phyloP scores from a whole-genome alignment of 2,797 vertebrate species.

The Coregonus ussuriensis region DNA sequence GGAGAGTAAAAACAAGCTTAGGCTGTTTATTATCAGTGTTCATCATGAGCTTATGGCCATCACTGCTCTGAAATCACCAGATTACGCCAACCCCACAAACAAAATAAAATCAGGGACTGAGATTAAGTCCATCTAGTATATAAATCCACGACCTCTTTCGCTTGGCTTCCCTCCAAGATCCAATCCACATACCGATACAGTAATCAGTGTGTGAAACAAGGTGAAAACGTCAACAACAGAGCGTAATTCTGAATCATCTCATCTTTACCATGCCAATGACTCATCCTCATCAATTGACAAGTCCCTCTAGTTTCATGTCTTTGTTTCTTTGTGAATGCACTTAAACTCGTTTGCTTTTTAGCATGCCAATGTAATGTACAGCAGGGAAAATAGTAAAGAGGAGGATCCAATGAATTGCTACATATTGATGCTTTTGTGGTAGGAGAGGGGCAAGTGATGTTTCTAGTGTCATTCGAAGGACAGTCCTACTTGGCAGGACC shows the following conservation, averaged over 20 bases:
- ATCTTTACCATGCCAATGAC: slow-evolving; percentile 26
- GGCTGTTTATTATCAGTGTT: slow-evolving; percentile 22
- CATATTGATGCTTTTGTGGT: slow-evolving; percentile 23
- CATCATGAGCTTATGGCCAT: slow-evolving; percentile 9
- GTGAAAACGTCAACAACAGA: slow-evolving; percentile 22
- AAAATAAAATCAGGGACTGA: slow-evolving; percentile 1
- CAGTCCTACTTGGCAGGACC: slow-evolving; percentile 8
- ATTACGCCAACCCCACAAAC: slow-evolving; percentile 16
- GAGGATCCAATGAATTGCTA: not conserved
- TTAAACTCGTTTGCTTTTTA: not conserved
- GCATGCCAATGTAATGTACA: not conserved
- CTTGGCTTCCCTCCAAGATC: slow-evolving; percentile 30
- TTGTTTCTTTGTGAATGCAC: not conserved
- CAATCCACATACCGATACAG: slow-evolving; percentile 24
- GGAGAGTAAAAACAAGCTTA: slow-evolving; percentile 2
- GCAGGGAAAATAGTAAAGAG: not conserved
- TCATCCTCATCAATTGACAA: slow-evolving; percentile 22
- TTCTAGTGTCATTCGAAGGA: slow-evolving; percentile 27
- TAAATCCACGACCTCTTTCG: slow-evolving; percentile 19
- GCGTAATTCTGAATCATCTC: slow-evolving; percentile 23
- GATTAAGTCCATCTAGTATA: slow-evolving; percentile 13
- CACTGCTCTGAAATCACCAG: not conserved
- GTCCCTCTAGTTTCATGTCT: slow-evolving; percentile 26
- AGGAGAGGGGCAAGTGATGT: slow-evolving; percentile 22
- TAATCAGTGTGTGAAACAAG: slow-evolving; percentile 27